A percentile compares a stretch with the other conserved stretches of the same genome.
Evolutionary conservation across 2,797 vertebrate species (phyloP).

Genomic region (Labeo calbasu): DNA sequence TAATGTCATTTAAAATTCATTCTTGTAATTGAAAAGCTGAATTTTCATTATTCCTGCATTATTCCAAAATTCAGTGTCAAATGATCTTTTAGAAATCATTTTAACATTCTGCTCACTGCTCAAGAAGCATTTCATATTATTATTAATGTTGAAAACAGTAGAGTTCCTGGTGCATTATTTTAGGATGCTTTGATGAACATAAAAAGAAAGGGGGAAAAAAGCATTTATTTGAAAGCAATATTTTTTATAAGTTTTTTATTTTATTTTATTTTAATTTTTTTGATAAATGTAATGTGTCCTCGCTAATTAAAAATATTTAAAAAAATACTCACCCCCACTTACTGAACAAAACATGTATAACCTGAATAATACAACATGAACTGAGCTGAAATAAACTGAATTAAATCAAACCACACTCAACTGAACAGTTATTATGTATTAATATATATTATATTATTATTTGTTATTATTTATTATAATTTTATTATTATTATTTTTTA

Average conservation of each 20-base stretch:
- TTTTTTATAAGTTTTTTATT: neutral
- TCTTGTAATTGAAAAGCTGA: neutral
- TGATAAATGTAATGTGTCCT: neutral
- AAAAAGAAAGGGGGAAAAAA: neutral
- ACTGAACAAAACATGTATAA: neutral
- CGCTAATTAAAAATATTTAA: neutral
- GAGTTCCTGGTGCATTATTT: neutral
- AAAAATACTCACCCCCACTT: neutral
- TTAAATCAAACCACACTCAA: neutral
- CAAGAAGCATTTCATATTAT: neutral
- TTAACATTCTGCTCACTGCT: neutral
- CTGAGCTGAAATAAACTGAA: neutral
- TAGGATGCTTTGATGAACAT: too few relatives aligned
- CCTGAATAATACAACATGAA: neutral
- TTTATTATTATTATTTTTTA: neutral
- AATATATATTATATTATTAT: neutral
- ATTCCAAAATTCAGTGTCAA: neutral
- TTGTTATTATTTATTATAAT: neutral
- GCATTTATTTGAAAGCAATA: neutral
- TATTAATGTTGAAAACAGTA: neutral
- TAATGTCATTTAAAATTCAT: neutral
- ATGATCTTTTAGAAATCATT: neutral
- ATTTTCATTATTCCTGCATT: neutral
- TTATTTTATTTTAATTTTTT: neutral
- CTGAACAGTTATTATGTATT: neutral